phyloP scores from a whole-genome alignment of 2,888 invertebrate species.

The Meteorus cinctellus region DNA sequence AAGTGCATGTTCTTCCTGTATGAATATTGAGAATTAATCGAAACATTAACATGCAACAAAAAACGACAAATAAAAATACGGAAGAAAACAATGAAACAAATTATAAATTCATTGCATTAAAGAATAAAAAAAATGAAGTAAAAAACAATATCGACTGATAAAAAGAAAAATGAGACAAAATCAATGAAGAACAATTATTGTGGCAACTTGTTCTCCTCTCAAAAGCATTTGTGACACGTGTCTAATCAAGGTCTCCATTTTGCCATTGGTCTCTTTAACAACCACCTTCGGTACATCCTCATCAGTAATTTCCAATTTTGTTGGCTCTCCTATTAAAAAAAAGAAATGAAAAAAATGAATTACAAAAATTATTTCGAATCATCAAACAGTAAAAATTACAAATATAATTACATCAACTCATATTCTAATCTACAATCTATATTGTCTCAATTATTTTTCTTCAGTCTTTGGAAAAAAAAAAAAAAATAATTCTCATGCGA shows the following conservation, averaged over 20 bases:
- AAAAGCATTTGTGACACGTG: conserved; percentile 81
- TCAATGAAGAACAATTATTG: conserved; percentile 73
- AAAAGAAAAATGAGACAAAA: conserved; percentile 8
- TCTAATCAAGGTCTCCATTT: conserved; percentile 80
- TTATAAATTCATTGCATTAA: neutral
- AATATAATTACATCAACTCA: neutral
- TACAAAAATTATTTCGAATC: neutral
- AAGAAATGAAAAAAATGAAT: conserved; percentile 6
- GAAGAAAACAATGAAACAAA: neutral
- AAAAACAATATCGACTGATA: neutral
- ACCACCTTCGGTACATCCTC: conserved; percentile 76
- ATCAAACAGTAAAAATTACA: neutral
- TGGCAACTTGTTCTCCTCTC: conserved; percentile 85
- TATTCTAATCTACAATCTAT: too few relatives aligned
- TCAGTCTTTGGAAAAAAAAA: too few relatives aligned
- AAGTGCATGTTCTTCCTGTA: too few relatives aligned
- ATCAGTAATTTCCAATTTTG: conserved; percentile 70
- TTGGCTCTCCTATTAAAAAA: conserved; percentile 52
- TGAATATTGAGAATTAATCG: neutral
- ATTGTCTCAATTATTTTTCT: too few relatives aligned
- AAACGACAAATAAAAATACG: neutral
- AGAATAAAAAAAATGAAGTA: neutral
- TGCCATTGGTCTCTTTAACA: conserved; percentile 77
- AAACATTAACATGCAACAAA: neutral
- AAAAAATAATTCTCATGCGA: too few relatives aligned